Evolutionary conservation across 2,113 vertebrate species (phyloP), one percentile per base, ranked within the genome.

Genomic region (Osmerus mordax): DNA sequence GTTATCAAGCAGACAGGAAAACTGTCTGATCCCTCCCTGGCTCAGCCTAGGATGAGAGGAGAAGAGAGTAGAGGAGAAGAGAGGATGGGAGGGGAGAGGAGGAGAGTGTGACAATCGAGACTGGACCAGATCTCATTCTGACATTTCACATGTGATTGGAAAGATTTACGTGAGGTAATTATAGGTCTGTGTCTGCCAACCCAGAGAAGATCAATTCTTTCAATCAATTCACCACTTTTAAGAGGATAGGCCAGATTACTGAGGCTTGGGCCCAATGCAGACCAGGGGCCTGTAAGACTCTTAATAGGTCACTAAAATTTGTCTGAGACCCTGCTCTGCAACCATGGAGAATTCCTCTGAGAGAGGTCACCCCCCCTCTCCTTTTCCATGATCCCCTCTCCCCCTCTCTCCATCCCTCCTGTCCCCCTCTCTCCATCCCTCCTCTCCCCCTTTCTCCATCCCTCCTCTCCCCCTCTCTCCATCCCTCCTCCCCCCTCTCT

Each of bases 151-250:
- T 73, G 77, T 86, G 87, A 90, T 85, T 87, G 84, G 73, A 62
- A 76, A 90, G 88, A 91, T 92, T 91, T 92, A 90, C 65, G 79
- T 88, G 84, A 86, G 88, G 90, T 91, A 91, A 90, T 92, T 90
- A 90, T 87, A 75, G 78, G 70, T 77, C 86, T 80, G 65, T 86
- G 88, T 89, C 88, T 89, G 87, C 83, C 82, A 89, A 86, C 85
- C 86, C 76, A 54, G 81, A 73, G 71, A 84, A 83, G 87, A 92
- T 92, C 91, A 92, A 91, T 92, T 90, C 70, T 85, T 92, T 88
- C 89, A 89, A 90, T 91, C 91, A 91, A 91, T 90, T 89, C 41
- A 47, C 83, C 83, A 86, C 87, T 91, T 91, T 92, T 88, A 90
- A 91, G 88, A 91, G 90, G 89, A 91, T 89, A 87, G 88, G 80